These are phyloP conservation scores for Salpingus planirostris DNA, from an alignment of 2,888 invertebrate species.

Conservation along the genomic window DNA sequence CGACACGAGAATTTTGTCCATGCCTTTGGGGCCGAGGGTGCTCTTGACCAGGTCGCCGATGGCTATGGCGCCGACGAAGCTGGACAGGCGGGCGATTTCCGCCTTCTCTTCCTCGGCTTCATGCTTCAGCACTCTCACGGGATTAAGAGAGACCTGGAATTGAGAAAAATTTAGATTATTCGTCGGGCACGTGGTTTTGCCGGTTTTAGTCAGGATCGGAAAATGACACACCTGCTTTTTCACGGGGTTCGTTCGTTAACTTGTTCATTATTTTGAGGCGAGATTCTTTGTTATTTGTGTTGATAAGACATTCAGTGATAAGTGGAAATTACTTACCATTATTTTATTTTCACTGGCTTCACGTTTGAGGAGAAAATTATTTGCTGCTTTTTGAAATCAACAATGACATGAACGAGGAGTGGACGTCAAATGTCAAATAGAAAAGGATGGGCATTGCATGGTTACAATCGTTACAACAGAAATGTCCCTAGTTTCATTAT, in stretches of 20 bases:
- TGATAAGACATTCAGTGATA: too few relatives aligned
- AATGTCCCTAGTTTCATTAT: too few relatives aligned
- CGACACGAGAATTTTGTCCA: constrained; percentile 87
- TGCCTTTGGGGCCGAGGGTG: constrained; percentile 97
- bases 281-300: neutral
- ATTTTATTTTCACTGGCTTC: too few relatives aligned
- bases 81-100: constrained; percentile 93
- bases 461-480: too few relatives aligned
- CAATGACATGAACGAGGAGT: too few relatives aligned
- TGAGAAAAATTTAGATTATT: constrained; percentile 2
- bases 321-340: too few relatives aligned
- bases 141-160: constrained; percentile 76
- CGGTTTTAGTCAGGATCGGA: constrained; percentile 15
- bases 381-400: too few relatives aligned
- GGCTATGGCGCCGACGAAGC: constrained; percentile 97
- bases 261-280: neutral
- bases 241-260: neutral
- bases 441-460: too few relatives aligned
- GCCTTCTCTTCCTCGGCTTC: constrained; percentile 98
- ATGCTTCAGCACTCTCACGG: constrained; percentile 86
- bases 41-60: constrained; percentile 98
- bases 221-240: constrained; percentile 27
- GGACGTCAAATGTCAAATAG: too few relatives aligned
- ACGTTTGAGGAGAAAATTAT: too few relatives aligned
- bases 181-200: constrained; percentile 23